Evolutionary conservation across 2,888 invertebrate species (phyloP).

Genomic region (Scaptomyza cyrtandrae): DNA sequence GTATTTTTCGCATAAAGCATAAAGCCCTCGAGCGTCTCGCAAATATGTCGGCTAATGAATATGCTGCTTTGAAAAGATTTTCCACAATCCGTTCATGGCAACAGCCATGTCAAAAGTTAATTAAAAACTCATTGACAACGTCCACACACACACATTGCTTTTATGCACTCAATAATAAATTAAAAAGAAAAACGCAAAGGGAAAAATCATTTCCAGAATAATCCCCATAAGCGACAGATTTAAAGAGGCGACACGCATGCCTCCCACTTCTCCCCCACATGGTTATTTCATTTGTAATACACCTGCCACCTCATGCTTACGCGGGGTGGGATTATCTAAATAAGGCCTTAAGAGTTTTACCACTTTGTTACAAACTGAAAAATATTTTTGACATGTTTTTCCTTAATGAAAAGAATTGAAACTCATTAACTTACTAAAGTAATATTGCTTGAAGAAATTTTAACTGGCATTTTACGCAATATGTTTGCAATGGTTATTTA

Average conservation of each 20-base stretch:
- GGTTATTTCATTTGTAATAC: constrained; percentile 53
- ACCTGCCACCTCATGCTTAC: constrained; percentile 27
- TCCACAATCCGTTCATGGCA: constrained; percentile 43
- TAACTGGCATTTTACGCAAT: constrained; percentile 17
- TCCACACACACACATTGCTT: background rate
- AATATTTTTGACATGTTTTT: too few relatives aligned
- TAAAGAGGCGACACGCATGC: constrained; percentile 13
- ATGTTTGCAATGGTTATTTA: constrained; percentile 33
- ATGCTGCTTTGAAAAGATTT: constrained; percentile 34
- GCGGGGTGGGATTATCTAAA: constrained; percentile 37
- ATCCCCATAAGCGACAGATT: constrained; percentile 3
- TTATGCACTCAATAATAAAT: constrained; percentile 5
- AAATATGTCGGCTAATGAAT: constrained; percentile 43
- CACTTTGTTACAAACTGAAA: constrained; percentile 1
- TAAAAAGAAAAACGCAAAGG: constrained; percentile 32
- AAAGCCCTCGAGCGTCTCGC: background rate
- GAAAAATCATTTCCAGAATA: constrained; percentile 33
- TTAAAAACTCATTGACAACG: constrained; percentile 59
- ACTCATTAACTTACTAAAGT: background rate
- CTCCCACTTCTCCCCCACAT: background rate
- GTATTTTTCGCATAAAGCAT: background rate
- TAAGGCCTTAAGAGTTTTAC: constrained; percentile 46
- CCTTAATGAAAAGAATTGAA: too few relatives aligned
- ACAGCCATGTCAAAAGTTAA: constrained; percentile 58
- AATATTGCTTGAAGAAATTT: constrained; percentile 28